phyloP scores from a whole-genome alignment of 1,140 invertebrate species.

The Zaprionus gabonicus region DNA sequence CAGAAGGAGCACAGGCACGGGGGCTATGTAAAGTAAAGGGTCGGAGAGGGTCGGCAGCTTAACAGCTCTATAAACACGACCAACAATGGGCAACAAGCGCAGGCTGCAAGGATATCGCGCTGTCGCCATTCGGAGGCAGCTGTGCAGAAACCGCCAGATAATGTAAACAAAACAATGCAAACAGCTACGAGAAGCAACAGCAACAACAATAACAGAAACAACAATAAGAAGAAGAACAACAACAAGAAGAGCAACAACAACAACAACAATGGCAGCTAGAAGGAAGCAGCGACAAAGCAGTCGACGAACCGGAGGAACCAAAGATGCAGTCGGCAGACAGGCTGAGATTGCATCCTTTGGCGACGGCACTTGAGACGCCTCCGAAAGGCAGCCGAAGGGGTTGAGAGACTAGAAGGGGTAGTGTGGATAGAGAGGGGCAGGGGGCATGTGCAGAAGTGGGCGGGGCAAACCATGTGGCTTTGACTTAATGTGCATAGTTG shows the following conservation, averaged over 20 bases:
- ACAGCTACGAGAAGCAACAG: constrained; percentile 7
- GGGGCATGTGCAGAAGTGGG: neutral
- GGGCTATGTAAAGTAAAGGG: too few species aligned
- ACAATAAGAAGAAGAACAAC: neutral
- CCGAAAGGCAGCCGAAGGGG: neutral
- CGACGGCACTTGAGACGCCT: constrained; percentile 26
- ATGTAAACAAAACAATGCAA: constrained; percentile 51
- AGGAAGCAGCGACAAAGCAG: neutral
- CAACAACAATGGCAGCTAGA: neutral
- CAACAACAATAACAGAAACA: neutral
- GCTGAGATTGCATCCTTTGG: constrained; percentile 14
- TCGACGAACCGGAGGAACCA: neutral
- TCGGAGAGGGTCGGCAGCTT: constrained; percentile 9
- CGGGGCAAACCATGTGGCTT: constrained; percentile 23
- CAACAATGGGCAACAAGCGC: constrained; percentile 21
- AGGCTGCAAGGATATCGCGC: constrained; percentile 21
- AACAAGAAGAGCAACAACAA: neutral
- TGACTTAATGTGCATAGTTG: constrained; percentile 33
- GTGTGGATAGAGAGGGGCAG: neutral
- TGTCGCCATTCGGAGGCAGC: constrained; percentile 39
- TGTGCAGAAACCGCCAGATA: constrained; percentile 46
- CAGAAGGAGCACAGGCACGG: neutral
- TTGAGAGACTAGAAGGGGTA: neutral
- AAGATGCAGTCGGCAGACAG: constrained; percentile 7
- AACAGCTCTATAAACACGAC: constrained; percentile 35